Evolutionary conservation across 2,797 vertebrate species (phyloP).

Genomic region (Pangasius larnaudii): DNA sequence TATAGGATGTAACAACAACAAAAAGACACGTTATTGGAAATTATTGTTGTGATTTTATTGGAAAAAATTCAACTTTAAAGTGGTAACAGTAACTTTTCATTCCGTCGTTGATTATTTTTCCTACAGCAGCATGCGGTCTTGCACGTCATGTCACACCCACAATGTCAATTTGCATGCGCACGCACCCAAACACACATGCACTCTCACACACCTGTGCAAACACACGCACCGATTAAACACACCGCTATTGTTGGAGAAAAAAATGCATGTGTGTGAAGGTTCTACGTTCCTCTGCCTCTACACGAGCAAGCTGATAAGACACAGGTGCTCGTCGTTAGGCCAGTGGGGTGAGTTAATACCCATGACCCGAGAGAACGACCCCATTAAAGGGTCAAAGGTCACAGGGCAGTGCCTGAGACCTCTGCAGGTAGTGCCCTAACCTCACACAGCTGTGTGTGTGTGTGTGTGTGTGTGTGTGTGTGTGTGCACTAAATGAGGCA

Average conservation of each 20-base stretch:
- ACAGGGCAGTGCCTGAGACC: neutral
- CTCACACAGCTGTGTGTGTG: conserved; percentile 9
- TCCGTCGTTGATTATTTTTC: too few relatives aligned
- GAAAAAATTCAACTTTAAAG: neutral
- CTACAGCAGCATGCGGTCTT: neutral
- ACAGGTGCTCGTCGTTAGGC: conserved; percentile 4
- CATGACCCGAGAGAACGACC: neutral
- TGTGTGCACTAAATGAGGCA: neutral
- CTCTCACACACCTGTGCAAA: conserved; percentile 21
- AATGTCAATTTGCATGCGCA: conserved; percentile 2
- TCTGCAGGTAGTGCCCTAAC: neutral
- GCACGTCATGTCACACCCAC: neutral
- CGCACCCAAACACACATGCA: conserved; percentile 26
- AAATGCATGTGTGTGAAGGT: neutral
- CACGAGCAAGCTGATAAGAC: neutral
- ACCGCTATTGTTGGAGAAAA: neutral
- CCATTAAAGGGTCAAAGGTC: conserved; percentile 6
- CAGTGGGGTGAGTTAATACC: neutral
- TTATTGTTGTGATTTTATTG: too few relatives aligned
- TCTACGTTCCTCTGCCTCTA: neutral
- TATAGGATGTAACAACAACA: too few relatives aligned
- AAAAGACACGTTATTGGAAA: too few relatives aligned
- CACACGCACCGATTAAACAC: neutral
- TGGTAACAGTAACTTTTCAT: too few relatives aligned
- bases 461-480: neutral